phyloP scores from a whole-genome alignment of 2,888 invertebrate species.

The Diogma glabrata region DNA sequence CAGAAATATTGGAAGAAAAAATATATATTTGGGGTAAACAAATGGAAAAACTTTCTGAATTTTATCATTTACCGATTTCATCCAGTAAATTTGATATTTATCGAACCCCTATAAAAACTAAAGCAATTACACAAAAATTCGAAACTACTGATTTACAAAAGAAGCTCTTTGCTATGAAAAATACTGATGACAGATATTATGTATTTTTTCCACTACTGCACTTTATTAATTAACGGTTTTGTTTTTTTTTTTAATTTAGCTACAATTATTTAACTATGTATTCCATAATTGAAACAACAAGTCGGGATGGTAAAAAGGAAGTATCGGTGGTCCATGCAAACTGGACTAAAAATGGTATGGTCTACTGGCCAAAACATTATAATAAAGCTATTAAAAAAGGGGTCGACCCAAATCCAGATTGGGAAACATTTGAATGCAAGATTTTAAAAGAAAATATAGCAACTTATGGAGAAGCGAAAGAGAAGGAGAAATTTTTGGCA shows the following conservation, averaged over 20 bases:
- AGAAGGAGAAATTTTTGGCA: slow-evolving; percentile 7
- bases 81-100: background rate
- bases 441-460: slow-evolving; percentile 1
- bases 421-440: slow-evolving; percentile 4
- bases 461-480: slow-evolving; percentile 2
- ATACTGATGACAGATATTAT: slow-evolving; percentile 3
- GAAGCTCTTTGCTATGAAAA: slow-evolving; percentile 9
- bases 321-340: slow-evolving; percentile 3
- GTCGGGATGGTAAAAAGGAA: background rate
- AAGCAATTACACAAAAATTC: slow-evolving; percentile 1
- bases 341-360: slow-evolving; percentile 2
- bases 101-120: background rate
- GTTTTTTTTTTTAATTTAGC: background rate
- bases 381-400: slow-evolving; percentile 2
- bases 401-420: background rate
- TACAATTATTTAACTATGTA: background rate
- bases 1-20: slow-evolving; percentile 3
- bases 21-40: slow-evolving; percentile 5
- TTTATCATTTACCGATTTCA: background rate
- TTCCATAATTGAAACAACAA: slow-evolving; percentile 3
- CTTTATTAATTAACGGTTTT: slow-evolving; percentile 1
- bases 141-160: background rate
- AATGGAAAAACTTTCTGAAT: slow-evolving; percentile 6
- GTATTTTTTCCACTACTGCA: slow-evolving; percentile 8
- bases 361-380: slow-evolving; percentile 1